These are phyloP conservation scores for Clarias gariepinus DNA, from an alignment of 2,113 vertebrate genomes.

Conservation along the genomic window DNA sequence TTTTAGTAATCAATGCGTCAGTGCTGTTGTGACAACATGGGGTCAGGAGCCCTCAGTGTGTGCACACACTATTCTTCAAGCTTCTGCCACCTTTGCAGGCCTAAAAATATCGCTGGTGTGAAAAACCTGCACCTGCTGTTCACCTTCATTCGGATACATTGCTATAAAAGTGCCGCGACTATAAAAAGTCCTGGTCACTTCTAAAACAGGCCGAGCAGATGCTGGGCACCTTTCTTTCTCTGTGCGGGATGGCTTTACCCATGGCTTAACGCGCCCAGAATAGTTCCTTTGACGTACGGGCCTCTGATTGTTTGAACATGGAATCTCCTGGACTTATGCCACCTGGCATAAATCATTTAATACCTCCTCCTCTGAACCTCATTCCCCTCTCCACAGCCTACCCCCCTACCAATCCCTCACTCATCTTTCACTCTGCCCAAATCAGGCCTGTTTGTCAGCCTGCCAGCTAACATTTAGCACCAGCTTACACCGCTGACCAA, in stretches of 20 bases:
- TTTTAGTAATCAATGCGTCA: slow-evolving; percentile 34
- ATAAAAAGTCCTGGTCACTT: slow-evolving; percentile 71
- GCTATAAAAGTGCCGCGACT: slow-evolving; percentile 67
- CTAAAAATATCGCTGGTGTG: slow-evolving; percentile 73
- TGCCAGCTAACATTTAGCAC: slow-evolving; percentile 62
- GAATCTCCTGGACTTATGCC: slow-evolving; percentile 72
- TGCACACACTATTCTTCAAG: slow-evolving; percentile 53
- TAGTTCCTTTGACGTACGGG: slow-evolving; percentile 73
- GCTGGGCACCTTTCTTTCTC: slow-evolving; percentile 72
- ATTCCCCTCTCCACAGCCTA: slow-evolving; percentile 5
- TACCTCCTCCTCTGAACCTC: slow-evolving; percentile 30
- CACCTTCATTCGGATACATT: slow-evolving; percentile 66
- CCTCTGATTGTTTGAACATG: slow-evolving; percentile 77
- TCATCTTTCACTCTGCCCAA: slow-evolving; percentile 65
- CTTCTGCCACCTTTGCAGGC: slow-evolving; percentile 55
- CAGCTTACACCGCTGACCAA: slow-evolving; percentile 61
- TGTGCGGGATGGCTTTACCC: slow-evolving; percentile 64
- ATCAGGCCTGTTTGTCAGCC: slow-evolving; percentile 63
- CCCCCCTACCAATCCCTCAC: slow-evolving; percentile 53
- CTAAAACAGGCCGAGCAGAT: slow-evolving; percentile 73
- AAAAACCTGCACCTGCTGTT: slow-evolving; percentile 69
- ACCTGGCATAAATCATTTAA: slow-evolving; percentile 69
- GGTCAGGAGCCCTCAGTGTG: slow-evolving; percentile 65
- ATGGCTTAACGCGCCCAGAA: slow-evolving; percentile 68
- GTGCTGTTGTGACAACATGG: slow-evolving; percentile 67